A percentile compares a stretch with the other conserved stretches of the same genome.
Evolutionary conservation across 2,888 invertebrate genomes (phyloP).

Genomic region (Tridacna crocea): DNA sequence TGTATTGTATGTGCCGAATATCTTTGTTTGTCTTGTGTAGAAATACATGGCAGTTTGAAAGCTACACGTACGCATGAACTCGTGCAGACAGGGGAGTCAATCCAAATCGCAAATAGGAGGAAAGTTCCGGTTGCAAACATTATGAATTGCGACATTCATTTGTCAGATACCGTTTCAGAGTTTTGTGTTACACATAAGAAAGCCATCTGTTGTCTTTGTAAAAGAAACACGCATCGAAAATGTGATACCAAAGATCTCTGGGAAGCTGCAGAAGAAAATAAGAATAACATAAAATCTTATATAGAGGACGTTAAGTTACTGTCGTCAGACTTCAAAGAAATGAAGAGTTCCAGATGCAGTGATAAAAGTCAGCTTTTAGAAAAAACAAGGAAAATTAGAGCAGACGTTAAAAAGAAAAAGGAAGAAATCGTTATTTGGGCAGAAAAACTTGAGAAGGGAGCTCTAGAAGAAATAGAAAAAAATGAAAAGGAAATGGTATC

Average conservation of each 20-base stretch:
- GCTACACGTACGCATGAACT: not conserved
- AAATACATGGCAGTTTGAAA: not conserved
- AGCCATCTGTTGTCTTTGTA: not conserved
- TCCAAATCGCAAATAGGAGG: not conserved
- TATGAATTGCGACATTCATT: not conserved
- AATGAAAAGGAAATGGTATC: not conserved
- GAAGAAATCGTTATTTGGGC: not conserved
- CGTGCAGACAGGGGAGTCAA: not conserved
- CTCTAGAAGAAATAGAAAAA: not conserved
- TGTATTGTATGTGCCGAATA: not conserved
- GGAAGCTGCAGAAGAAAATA: not conserved
- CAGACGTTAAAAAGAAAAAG: not conserved
- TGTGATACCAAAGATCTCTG: not conserved
- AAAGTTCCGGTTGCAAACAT: not conserved
- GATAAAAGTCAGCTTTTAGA: not conserved
- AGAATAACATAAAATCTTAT: not conserved
- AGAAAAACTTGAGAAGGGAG: not conserved
- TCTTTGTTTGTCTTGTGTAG: not conserved
- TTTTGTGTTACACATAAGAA: not conserved
- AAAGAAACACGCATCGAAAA: not conserved
- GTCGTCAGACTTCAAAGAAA: not conserved
- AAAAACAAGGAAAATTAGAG: not conserved
- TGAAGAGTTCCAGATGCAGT: not conserved
- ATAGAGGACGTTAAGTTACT: not conserved
- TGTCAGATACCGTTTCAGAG: not conserved